Evolutionary conservation across 2,888 invertebrate species (phyloP).

Genomic region (Meganola albula): DNA sequence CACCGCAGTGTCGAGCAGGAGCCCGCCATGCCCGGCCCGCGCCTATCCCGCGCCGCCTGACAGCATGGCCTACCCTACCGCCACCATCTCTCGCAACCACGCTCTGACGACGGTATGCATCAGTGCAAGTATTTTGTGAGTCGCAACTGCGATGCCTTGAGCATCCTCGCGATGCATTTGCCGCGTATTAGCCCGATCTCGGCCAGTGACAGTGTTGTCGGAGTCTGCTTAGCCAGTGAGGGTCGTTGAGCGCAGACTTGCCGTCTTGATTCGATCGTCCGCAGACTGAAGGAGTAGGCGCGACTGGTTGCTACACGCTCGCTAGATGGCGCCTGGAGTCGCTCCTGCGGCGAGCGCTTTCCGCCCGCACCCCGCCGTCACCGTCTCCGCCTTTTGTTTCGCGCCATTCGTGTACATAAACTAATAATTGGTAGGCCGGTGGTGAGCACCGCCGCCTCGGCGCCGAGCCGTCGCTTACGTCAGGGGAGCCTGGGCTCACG

Average conservation of each 20-base stretch:
- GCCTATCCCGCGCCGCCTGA: conserved; percentile 75
- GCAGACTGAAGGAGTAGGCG: conserved; percentile 68
- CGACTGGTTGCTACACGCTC: conserved; percentile 69
- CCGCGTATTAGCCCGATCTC: no score
- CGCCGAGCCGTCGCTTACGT: conserved; percentile 74
- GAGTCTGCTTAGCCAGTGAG: conserved; percentile 44
- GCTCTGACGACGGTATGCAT: conserved; percentile 77
- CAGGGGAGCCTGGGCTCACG: conserved; percentile 68
- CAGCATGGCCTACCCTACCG: conserved; percentile 76
- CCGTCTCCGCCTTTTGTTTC: conserved; percentile 68
- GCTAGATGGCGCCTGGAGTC: conserved; percentile 73
- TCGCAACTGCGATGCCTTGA: no score
- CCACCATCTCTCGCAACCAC: conserved; percentile 77
- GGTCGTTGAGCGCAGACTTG: conserved; percentile 53
- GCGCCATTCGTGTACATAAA: conserved; percentile 68
- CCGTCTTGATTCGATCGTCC: conserved; percentile 73
- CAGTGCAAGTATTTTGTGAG: conserved; percentile 27
- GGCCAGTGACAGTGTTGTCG: conserved; percentile 63
- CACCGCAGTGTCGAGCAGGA: conserved; percentile 75
- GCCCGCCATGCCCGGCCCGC: conserved; percentile 77
- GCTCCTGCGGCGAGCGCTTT: conserved; percentile 74
- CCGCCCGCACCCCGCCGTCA: conserved; percentile 67
- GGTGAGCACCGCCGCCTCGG: conserved; percentile 62
- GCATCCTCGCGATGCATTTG: no score
- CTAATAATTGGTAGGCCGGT: conserved; percentile 71